These are phyloP conservation scores for Muntiacus muntjak DNA, from an alignment of 2,113 vertebrate genomes.

Conservation along the genomic window DNA sequence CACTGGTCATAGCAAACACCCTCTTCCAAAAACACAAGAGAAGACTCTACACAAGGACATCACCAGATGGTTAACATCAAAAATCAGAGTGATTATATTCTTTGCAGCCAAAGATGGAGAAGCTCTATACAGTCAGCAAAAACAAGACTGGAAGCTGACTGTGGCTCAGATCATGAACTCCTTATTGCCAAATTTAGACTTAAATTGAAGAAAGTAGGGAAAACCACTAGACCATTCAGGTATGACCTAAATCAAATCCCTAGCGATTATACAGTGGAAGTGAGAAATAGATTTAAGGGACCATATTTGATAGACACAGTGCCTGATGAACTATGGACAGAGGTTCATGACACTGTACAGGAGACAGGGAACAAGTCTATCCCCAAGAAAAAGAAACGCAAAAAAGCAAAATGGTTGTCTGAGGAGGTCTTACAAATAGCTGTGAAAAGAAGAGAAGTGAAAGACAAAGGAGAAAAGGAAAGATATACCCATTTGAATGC, in stretches of 20 bases:
- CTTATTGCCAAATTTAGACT: not conserved
- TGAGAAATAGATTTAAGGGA: not conserved
- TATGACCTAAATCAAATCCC: not conserved
- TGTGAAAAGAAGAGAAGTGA: not conserved
- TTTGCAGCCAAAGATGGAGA: not conserved
- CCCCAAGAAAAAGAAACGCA: not conserved
- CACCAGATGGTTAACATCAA: not conserved
- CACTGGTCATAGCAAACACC: not conserved
- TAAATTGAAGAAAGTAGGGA: not conserved
- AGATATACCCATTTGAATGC: not conserved
- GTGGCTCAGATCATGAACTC: not conserved
- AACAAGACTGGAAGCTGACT: not conserved
- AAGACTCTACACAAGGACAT: not conserved
- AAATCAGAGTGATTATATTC: not conserved
- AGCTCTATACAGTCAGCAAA: not conserved
- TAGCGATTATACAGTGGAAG: not conserved
- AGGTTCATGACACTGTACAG: not conserved
- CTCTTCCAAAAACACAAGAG: not conserved
- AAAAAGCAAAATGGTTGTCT: not conserved
- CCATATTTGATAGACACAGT: not conserved
- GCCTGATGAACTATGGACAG: not conserved
- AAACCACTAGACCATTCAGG: not conserved
- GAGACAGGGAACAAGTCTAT: not conserved
- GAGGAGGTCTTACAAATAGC: not conserved
- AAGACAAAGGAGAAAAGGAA: not conserved